Conservation (phyloP, 2,888 invertebrate species). For the Byasa hedistus region DNA sequence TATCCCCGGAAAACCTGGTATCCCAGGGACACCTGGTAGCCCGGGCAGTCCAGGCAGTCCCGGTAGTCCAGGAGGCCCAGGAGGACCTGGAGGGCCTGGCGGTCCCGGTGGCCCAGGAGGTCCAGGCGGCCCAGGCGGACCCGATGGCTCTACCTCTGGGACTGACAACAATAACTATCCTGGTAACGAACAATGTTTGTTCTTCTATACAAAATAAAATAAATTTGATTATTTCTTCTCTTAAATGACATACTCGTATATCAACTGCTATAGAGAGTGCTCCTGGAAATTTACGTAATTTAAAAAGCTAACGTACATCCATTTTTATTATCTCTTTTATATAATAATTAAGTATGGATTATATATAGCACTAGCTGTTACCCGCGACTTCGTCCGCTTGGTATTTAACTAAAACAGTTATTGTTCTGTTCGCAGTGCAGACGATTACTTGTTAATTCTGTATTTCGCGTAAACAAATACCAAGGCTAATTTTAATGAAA, state of each 20-base stretch:
- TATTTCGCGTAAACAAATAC: too few relatives aligned
- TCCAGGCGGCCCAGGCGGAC: slow-evolving; percentile 31
- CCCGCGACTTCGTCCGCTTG: too few relatives aligned
- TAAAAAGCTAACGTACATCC: too few relatives aligned
- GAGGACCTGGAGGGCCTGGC: slow-evolving; percentile 38
- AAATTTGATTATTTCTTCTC: not conserved
- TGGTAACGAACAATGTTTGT: not conserved
- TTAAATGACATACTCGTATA: not conserved
- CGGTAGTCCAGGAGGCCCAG: slow-evolving; percentile 28
- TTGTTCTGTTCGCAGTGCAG: too few relatives aligned
- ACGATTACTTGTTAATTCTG: too few relatives aligned
- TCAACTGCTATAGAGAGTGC: not conserved
- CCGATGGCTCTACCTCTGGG: slow-evolving; percentile 2
- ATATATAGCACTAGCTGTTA: too few relatives aligned
- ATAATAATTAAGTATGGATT: too few relatives aligned
- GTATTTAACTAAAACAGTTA: too few relatives aligned
- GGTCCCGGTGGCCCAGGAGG: slow-evolving; percentile 37
- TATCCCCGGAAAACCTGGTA: slow-evolving; percentile 32
- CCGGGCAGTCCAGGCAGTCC: slow-evolving; percentile 27
- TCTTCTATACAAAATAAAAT: not conserved
- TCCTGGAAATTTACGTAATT: too few relatives aligned
- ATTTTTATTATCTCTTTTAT: too few relatives aligned
- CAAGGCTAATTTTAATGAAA: too few relatives aligned
- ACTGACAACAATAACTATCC: not conserved
- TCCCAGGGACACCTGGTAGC: slow-evolving; percentile 35